phyloP scores from a whole-genome alignment of 2,797 vertebrate species.

The Karalla daura region DNA sequence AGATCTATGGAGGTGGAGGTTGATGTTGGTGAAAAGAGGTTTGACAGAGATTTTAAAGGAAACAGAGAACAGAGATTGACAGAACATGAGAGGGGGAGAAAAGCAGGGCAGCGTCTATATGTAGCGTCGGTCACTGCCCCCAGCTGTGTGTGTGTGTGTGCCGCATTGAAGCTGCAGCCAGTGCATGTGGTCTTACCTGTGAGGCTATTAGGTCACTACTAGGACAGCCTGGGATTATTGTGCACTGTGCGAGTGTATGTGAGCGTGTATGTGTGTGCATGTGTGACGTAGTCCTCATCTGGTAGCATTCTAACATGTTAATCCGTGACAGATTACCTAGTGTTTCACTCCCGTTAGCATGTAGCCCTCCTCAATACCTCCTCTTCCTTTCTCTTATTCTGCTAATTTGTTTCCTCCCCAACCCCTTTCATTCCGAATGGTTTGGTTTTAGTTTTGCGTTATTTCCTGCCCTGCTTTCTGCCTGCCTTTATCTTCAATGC shows the following conservation, averaged over 20 bases:
- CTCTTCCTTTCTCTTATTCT: conserved; percentile 8
- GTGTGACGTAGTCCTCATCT: conserved; percentile 33
- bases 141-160: conserved; percentile 35
- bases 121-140: conserved; percentile 9
- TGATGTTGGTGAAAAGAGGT: neutral
- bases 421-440: neutral
- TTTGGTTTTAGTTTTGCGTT: neutral
- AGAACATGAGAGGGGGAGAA: conserved; percentile 9
- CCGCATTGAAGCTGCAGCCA: conserved; percentile 37
- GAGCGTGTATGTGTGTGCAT: conserved; percentile 22
- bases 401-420: conserved; percentile 4
- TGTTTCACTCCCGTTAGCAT: conserved; percentile 34
- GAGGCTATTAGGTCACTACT: conserved; percentile 50
- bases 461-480: neutral
- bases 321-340: conserved; percentile 68
- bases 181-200: conserved; percentile 29
- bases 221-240: conserved; percentile 68
- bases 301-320: conserved; percentile 58
- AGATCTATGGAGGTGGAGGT: neutral
- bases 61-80: neutral
- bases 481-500: conserved; percentile 29
- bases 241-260: conserved; percentile 1
- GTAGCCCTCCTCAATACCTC: conserved; percentile 9
- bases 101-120: conserved; percentile 1
- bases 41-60: neutral